These are phyloP conservation scores for Galerucella nymphaeae DNA, from an alignment of 2,888 invertebrate genomes.

Conservation along the genomic window DNA sequence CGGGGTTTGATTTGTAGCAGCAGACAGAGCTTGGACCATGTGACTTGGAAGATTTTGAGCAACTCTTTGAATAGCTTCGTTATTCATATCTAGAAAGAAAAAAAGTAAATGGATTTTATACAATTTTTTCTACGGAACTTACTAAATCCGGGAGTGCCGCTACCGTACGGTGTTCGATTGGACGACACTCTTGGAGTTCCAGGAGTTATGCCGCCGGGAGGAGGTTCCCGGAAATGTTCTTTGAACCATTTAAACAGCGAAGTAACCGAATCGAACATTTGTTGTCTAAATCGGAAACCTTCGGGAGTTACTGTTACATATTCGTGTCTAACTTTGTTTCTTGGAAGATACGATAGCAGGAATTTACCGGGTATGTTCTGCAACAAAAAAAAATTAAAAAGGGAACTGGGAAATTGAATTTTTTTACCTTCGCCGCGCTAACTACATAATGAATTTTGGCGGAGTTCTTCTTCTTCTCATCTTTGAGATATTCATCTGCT, in stretches of 20 bases:
- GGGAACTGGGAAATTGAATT: background rate
- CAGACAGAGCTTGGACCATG: slow-evolving; percentile 77
- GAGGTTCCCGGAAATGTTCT: slow-evolving; percentile 94
- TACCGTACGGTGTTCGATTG: slow-evolving; percentile 69
- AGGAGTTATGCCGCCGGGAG: slow-evolving; percentile 78
- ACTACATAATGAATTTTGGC: slow-evolving; percentile 91
- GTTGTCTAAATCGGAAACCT: slow-evolving; percentile 90
- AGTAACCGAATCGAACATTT: slow-evolving; percentile 85
- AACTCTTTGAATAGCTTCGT: slow-evolving; percentile 77
- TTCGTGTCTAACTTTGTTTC: slow-evolving; percentile 88
- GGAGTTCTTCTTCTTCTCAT: slow-evolving; percentile 89
- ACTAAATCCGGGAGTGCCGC: slow-evolving; percentile 53
- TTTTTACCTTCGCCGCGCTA: slow-evolving; percentile 76
- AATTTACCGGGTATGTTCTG: slow-evolving; percentile 91
- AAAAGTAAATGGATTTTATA: background rate
- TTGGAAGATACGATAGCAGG: slow-evolving; percentile 91
- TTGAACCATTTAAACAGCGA: slow-evolving; percentile 96
- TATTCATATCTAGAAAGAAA: slow-evolving; percentile 67
- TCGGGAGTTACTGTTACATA: slow-evolving; percentile 92
- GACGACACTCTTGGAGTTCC: slow-evolving; percentile 76
- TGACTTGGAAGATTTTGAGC: slow-evolving; percentile 77
- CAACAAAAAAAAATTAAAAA: slow-evolving; percentile 36
- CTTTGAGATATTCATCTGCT: slow-evolving; percentile 87
- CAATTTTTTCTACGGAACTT: slow-evolving; percentile 5
- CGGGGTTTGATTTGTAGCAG: slow-evolving; percentile 77